Conservation (phyloP, 1,140 invertebrate species). For the Andricus grossulariae region DNA sequence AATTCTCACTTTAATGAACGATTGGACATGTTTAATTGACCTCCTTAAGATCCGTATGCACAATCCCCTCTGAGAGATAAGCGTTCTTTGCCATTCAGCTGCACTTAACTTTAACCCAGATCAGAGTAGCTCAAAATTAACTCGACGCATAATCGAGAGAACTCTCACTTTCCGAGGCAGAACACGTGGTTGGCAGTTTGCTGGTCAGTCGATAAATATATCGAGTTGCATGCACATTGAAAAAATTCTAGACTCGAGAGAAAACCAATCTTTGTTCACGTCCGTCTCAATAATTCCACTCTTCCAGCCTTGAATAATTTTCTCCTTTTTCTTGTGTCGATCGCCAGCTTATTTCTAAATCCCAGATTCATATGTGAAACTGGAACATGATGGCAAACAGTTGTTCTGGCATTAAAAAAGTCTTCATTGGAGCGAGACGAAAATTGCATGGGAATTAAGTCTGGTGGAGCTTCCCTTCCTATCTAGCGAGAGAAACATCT, state of each 20-base stretch:
- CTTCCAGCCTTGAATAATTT: background rate
- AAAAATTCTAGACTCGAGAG: background rate
- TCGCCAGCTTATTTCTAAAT: too few species aligned
- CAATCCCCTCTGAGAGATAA: conserved; percentile 18
- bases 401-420: too few species aligned
- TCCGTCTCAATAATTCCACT: background rate
- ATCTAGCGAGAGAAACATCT: too few species aligned
- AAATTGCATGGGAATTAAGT: too few species aligned
- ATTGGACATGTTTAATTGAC: conserved; percentile 15
- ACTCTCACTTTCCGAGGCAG: conserved; percentile 24
- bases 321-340: background rate
- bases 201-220: background rate
- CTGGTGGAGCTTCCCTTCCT: too few species aligned
- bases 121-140: conserved; percentile 17
- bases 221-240: background rate
- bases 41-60: conserved; percentile 30
- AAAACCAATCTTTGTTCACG: conserved; percentile 1
- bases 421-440: too few species aligned
- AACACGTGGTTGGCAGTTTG: conserved; percentile 27
- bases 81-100: conserved; percentile 25
- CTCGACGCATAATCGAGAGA: conserved; percentile 28
- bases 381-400: too few species aligned
- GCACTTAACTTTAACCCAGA: conserved; percentile 31
- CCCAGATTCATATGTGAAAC: too few species aligned
- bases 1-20: background rate